phyloP scores from a whole-genome alignment of 30 jellyfish, hydroid and myxozoan genomes.

The Haliclystus octoradiatus region DNA sequence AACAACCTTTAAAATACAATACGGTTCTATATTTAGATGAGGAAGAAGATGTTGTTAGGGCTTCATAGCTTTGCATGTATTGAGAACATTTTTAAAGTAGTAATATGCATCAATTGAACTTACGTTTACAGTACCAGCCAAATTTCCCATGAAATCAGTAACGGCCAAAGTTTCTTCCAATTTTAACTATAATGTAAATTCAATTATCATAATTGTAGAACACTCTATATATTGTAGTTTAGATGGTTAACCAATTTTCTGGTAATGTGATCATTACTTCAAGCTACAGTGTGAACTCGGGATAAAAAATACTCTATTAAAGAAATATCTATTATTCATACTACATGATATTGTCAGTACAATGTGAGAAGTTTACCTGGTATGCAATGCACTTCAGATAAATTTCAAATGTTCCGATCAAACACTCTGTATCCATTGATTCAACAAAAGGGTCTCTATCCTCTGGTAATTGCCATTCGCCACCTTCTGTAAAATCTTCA shows the following conservation, averaged over 20 bases:
- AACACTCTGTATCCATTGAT: conserved; percentile 80
- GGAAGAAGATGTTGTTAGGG: no score
- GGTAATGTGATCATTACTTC: no score
- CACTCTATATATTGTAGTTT: no score
- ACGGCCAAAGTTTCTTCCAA: not conserved
- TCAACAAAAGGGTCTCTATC: conserved; percentile 96
- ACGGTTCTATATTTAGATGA: no score
- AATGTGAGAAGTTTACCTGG: no score
- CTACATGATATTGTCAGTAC: no score
- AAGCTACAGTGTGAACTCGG: no score
- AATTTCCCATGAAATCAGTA: not conserved
- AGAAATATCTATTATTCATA: no score
- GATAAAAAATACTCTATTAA: no score
- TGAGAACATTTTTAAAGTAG: not conserved
- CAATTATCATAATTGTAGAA: no score
- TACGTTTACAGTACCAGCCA: not conserved
- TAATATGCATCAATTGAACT: not conserved
- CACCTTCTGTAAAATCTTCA: conserved; percentile 81
- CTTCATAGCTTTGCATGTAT: not conserved
- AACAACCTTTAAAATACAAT: conserved; percentile 22
- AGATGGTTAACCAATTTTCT: no score
- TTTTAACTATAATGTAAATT: not conserved
- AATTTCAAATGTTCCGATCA: conserved; percentile 81
- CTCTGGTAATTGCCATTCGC: conserved; percentile 63
- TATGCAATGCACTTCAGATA: conserved; percentile 77